phyloP scores from a whole-genome alignment of 1,140 invertebrate genomes.

The Diabrotica undecimpunctata region DNA sequence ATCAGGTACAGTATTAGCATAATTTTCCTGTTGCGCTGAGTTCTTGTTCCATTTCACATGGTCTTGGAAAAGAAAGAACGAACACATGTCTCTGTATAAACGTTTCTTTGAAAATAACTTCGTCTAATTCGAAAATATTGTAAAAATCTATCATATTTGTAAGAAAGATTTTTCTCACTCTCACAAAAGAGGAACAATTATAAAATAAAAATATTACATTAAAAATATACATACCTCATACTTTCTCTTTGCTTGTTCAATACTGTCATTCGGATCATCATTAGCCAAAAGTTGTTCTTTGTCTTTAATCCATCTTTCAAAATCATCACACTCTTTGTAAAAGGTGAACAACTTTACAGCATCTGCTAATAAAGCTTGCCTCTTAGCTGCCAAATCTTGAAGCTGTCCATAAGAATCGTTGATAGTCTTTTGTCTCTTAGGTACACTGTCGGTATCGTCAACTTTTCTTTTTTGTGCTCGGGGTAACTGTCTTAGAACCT shows the following conservation, averaged over 20 bases:
- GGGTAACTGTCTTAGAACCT: conserved; percentile 50
- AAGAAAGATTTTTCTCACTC: too few relatives aligned
- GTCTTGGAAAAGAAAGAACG: too few relatives aligned
- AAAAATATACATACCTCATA: conserved; percentile 67
- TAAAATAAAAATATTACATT: too few relatives aligned
- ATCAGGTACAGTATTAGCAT: too few relatives aligned
- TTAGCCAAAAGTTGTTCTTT: conserved; percentile 85
- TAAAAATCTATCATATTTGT: too few relatives aligned
- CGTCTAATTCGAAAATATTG: too few relatives aligned
- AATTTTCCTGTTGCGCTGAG: too few relatives aligned
- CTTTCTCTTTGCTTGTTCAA: conserved; percentile 91
- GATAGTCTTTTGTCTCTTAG: conserved; percentile 75
- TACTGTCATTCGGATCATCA: conserved; percentile 82
- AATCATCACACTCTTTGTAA: conserved; percentile 96
- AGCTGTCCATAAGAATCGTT: conserved; percentile 79
- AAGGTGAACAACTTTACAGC: conserved; percentile 91
- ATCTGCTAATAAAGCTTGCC: conserved; percentile 84
- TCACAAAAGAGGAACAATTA: too few relatives aligned
- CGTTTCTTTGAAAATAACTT: too few relatives aligned
- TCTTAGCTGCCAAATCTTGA: conserved; percentile 70
- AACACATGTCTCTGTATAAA: too few relatives aligned
- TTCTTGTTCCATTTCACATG: too few relatives aligned
- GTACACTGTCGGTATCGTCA: conserved; percentile 73
- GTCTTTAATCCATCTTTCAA: conserved; percentile 96
- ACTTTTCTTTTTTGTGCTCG: conserved; percentile 54